Evolutionary conservation across 2,888 invertebrate species (phyloP).

Genomic region (Thyatira batis): DNA sequence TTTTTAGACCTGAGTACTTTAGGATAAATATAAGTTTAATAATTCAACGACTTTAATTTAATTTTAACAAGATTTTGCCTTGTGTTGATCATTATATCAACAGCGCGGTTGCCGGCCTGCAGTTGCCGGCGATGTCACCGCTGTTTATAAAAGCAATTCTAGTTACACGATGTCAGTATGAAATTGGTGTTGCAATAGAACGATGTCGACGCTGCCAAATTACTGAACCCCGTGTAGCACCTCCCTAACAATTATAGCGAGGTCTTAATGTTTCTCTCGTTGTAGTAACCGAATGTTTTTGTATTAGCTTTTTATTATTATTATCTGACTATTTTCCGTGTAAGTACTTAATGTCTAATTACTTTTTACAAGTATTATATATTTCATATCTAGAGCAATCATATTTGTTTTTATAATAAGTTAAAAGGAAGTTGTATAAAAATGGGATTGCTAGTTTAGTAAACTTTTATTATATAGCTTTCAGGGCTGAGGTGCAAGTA

Average conservation of each 20-base stretch:
- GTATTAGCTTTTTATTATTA: constrained; percentile 49
- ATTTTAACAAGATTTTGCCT: neutral
- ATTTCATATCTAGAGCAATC: no score
- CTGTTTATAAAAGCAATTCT: constrained; percentile 49
- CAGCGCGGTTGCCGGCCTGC: constrained; percentile 11
- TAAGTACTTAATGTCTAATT: no score
- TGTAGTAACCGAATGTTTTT: constrained; percentile 46
- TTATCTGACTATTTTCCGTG: constrained; percentile 20
- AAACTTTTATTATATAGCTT: neutral
- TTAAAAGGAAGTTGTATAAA: no score
- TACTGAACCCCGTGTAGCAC: constrained; percentile 34
- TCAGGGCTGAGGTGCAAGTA: neutral
- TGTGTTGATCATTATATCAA: constrained; percentile 2
- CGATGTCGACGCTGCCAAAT: constrained; percentile 56
- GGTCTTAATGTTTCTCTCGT: constrained; percentile 37
- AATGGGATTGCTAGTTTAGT: neutral
- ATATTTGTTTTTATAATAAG: no score
- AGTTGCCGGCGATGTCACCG: constrained; percentile 19
- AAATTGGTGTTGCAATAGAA: constrained; percentile 55
- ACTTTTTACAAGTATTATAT: no score
- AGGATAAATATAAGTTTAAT: no score
- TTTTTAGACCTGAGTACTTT: no score
- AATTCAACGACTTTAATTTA: neutral
- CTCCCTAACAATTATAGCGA: constrained; percentile 46
- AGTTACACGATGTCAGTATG: constrained; percentile 47